Conservation (phyloP, 2,888 invertebrate species). For the Apotomis capreana region DNA sequence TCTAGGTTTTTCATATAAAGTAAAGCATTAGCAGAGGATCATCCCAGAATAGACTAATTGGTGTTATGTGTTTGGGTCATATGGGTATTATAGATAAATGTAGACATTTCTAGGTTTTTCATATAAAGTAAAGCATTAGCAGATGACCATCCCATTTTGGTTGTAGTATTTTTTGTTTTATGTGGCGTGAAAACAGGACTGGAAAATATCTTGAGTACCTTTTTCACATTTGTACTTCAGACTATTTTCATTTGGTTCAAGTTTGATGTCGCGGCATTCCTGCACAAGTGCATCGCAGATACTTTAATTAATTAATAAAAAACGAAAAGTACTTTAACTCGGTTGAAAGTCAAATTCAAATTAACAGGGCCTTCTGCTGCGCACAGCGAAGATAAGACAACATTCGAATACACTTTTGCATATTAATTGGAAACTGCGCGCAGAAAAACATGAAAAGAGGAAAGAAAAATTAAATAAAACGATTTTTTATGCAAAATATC, state of each 20-base stretch:
- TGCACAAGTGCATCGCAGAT: not conserved
- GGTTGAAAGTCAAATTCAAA: slow-evolving; percentile 35
- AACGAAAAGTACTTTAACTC: slow-evolving; percentile 15
- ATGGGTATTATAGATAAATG: too few species aligned
- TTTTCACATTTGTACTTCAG: not conserved
- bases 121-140: too few species aligned
- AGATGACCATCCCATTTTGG: too few species aligned
- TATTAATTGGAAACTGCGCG: slow-evolving; percentile 61
- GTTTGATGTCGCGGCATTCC: not conserved
- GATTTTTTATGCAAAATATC: slow-evolving; percentile 9
- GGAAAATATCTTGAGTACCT: not conserved
- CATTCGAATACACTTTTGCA: slow-evolving; percentile 64
- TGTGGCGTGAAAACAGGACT: too few species aligned
- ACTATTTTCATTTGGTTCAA: not conserved
- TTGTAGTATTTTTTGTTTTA: too few species aligned
- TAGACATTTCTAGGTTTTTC: too few species aligned
- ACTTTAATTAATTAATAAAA: slow-evolving; percentile 14
- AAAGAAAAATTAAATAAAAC: slow-evolving; percentile 10
- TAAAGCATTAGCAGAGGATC: too few species aligned
- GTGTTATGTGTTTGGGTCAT: too few species aligned
- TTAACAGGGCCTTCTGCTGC: slow-evolving; percentile 46
- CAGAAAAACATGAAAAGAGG: slow-evolving; percentile 42
- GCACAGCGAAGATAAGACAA: slow-evolving; percentile 55
- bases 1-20: too few species aligned
- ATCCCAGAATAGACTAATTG: too few species aligned